Evolutionary conservation across 2,888 invertebrate species (phyloP).

Genomic region (Oxystoma pomonae): DNA sequence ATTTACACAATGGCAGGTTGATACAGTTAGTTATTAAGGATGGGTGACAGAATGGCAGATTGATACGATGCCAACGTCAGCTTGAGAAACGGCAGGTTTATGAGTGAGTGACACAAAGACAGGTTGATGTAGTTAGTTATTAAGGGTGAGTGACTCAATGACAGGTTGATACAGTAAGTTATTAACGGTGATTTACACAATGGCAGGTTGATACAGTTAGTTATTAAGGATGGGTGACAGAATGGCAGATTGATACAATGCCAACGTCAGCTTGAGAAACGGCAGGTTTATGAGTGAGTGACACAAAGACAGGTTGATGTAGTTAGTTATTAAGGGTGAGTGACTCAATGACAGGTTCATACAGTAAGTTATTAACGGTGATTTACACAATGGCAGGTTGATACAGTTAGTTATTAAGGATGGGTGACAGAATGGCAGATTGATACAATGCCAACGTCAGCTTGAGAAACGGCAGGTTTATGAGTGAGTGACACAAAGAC

Average conservation of each 20-base stretch:
- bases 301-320: slow-evolving; percentile 86
- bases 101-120: slow-evolving; percentile 75
- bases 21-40: slow-evolving; percentile 91
- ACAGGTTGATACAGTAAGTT: too few species aligned
- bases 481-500: slow-evolving; percentile 75
- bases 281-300: slow-evolving; percentile 77
- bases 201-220: slow-evolving; percentile 86
- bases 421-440: too few species aligned
- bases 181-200: slow-evolving; percentile 68
- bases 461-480: slow-evolving; percentile 84
- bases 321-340: slow-evolving; percentile 83
- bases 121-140: slow-evolving; percentile 88
- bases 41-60: too few species aligned
- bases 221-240: slow-evolving; percentile 74
- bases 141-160: slow-evolving; percentile 65
- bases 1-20: slow-evolving; percentile 84
- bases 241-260: too few species aligned
- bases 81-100: slow-evolving; percentile 84
- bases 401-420: slow-evolving; percentile 91
- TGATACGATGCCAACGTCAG: slow-evolving; percentile 53
- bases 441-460: slow-evolving; percentile 53
- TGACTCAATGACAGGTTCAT: too few species aligned
- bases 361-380: slow-evolving; percentile 53
- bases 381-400: slow-evolving; percentile 84
- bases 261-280: slow-evolving; percentile 68